Evolutionary conservation across 2,113 vertebrate genomes (phyloP), one percentile per base, ranked within the genome.

Genomic region (Lasiurus borealis): DNA sequence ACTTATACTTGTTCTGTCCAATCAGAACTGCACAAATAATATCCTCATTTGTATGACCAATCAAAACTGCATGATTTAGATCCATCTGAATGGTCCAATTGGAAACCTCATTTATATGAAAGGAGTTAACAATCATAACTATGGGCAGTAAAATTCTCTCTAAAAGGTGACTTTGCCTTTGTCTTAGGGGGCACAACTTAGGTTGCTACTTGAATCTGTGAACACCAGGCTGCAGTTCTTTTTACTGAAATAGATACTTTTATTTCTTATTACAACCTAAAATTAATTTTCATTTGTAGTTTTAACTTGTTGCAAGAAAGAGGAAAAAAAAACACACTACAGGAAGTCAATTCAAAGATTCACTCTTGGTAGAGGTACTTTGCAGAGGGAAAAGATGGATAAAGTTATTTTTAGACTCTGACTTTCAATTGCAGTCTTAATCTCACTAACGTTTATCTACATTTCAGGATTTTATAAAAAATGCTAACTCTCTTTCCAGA

Each of bases 391-490:
- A 73, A 62, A 91, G 21, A 15, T 36, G 15, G 5, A n/a, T 54
- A 59, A 69, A 66, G 19, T 90, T 81, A 75, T 48, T 91, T 90
- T 78, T 64, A 90, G 40, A 69, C 8, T 94, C n/a, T 36, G 31
- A 78, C 34, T 90, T 96, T 46, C 31, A 72, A 31, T 18, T 88
- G 52, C 75, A 89, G 40, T 44, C 87, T 88, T 71, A 54, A 78
- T 91, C 27, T 89, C 57, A 71, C 54, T 90, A 48, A 94, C 76
- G 16, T 77, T 94, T 54, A 69, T 84, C 82, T 31, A 94, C 68
- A 40, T 18, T 31, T 73, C 69, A 77, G n/a, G 5, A 1, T 84
- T 84, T 91, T 80, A 72, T 90, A 73, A 95, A 95, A 57, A 95
- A 62, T 66, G 44, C 16, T 44, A 93, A 71, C 72, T 89, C 62